Conservation (phyloP, 2,888 invertebrate species). For the Pseudeuparius sepicola region DNA sequence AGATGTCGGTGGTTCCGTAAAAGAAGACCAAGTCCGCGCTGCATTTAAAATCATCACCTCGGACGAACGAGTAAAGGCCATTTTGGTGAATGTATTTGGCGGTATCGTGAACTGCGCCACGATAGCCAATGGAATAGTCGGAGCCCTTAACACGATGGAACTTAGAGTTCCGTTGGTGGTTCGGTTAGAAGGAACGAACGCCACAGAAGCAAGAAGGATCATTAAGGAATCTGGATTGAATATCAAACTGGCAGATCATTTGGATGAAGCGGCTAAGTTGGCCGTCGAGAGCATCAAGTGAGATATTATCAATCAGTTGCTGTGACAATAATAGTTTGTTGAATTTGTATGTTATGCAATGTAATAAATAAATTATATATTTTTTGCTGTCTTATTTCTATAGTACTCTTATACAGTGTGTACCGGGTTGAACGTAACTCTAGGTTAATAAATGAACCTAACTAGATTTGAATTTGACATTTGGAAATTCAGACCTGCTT, state of each 20-base stretch:
- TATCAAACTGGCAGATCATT: constrained; percentile 70
- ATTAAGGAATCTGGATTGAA: constrained; percentile 75
- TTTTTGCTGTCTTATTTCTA: too few species aligned
- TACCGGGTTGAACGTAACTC: too few species aligned
- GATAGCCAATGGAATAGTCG: constrained; percentile 90
- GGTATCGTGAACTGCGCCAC: constrained; percentile 98
- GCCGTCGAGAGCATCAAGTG: constrained; percentile 52
- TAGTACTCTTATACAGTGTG: too few species aligned
- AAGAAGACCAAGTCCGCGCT: constrained; percentile 85
- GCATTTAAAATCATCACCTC: constrained; percentile 84
- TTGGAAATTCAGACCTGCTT: too few species aligned
- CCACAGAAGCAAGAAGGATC: constrained; percentile 70
- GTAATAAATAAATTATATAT: too few species aligned
- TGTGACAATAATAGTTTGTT: too few species aligned
- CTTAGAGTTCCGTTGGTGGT: constrained; percentile 85
- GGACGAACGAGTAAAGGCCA: constrained; percentile 83
- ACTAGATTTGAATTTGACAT: too few species aligned
- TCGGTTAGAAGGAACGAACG: constrained; percentile 92
- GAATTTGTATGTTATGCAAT: too few species aligned
- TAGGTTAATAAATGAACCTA: too few species aligned
- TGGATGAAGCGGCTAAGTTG: constrained; percentile 88
- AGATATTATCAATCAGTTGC: too few species aligned
- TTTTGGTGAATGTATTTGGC: constrained; percentile 97
- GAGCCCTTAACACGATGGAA: constrained; percentile 70
- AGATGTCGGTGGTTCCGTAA: constrained; percentile 94